These are phyloP conservation scores for Coenonympha glycerion DNA, from an alignment of 2,888 invertebrate species.

Conservation along the genomic window DNA sequence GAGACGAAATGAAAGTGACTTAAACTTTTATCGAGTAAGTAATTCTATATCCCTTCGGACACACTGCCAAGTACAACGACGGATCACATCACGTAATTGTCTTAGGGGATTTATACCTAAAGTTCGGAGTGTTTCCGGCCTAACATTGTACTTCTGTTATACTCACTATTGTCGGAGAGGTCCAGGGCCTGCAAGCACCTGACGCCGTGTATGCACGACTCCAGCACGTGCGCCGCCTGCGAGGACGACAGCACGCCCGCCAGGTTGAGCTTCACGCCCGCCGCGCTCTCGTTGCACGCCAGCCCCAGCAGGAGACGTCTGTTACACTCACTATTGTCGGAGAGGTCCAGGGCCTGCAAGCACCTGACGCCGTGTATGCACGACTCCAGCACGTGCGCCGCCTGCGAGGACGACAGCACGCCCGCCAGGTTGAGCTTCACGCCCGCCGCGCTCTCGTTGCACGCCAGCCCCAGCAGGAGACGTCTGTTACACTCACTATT, in stretches of 20 bases:
- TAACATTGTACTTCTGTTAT: no score
- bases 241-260: conserved; percentile 85
- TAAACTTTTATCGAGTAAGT: no score
- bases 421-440: conserved; percentile 91
- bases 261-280: conserved; percentile 89
- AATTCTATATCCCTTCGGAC: no score
- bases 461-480: conserved; percentile 92
- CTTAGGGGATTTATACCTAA: no score
- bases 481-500: no score
- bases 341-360: conserved; percentile 90
- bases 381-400: conserved; percentile 93
- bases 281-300: conserved; percentile 94
- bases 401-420: conserved; percentile 84
- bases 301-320: conserved; percentile 88
- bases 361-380: conserved; percentile 94
- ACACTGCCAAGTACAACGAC: no score
- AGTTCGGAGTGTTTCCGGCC: conserved; percentile 97
- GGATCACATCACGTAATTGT: no score
- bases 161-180: conserved; percentile 94
- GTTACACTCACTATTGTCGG: conserved; percentile 91
- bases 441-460: conserved; percentile 93
- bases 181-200: conserved; percentile 91
- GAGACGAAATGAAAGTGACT: no score
- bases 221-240: conserved; percentile 93
- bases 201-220: conserved; percentile 94